Base-by-base conservation (phyloP, 2,888 invertebrate genomes). In the Oxystoma pomonae region DNA sequence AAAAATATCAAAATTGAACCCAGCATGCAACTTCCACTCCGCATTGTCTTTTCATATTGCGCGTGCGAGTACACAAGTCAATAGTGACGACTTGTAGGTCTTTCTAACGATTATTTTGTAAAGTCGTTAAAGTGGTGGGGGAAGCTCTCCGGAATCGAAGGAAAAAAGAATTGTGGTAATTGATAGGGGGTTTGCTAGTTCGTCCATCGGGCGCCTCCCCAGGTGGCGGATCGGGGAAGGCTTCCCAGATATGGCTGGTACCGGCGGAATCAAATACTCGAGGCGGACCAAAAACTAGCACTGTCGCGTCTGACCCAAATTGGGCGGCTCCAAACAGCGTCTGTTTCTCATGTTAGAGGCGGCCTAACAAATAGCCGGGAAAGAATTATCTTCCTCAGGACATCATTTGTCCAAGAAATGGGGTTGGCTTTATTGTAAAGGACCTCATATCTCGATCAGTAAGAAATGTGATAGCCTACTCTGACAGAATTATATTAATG, bases 311-410 rank as follows among this genome's bases (percentile, higher is more conserved):
- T 12, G 12, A 35, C 35, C 50, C 58, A 58, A 20, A 58, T 3
- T 58, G 58, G 58, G 58, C 58, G 58, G 16, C 19, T 58, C 16
- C 17, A 50, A 58, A 58, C 58, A 50, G 58, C 50, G 58, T 16
- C 18, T 12, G 50, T 58, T 50, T 1, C 16, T 9, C 20, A n/a
- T 20, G 20, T 58, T 55, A 21, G 22, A n/a, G 57, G 57, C 57
- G 22, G 57, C 57, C 35, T 21, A 21, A 57, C 20, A 57, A 21
- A 1, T 18, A 20, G 51, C 58, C 18, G 55, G 55, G 20, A 55
- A 55, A 22, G 12, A 55, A 55, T 55, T 19, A 2, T 16, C 18
- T 7, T 57, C 20, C 57, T 22, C 57, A 57, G 57, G 57, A 57
- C 57, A 57, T 3, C 20, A 17, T 57, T 57, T 12, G 21, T 12